Evolutionary conservation across 2,888 invertebrate species (phyloP).

Genomic region (Tortrix viridana): DNA sequence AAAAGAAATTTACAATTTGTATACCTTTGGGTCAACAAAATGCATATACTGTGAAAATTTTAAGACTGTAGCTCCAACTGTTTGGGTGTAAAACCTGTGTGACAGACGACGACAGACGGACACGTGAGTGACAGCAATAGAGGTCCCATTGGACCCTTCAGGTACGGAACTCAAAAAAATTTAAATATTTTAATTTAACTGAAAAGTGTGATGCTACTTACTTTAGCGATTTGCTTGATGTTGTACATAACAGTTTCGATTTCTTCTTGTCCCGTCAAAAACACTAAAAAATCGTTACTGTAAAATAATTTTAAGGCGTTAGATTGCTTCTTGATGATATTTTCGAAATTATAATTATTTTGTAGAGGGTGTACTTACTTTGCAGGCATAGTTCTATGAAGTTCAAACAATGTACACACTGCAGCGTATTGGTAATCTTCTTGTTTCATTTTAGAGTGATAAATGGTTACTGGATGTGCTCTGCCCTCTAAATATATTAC

Average conservation of each 20-base stretch:
- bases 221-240: constrained; percentile 89
- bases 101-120: too few species aligned
- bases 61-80: too few species aligned
- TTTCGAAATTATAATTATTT: constrained; percentile 6
- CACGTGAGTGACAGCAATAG: too few species aligned
- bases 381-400: constrained; percentile 91
- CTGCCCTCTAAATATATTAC: constrained; percentile 96
- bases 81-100: too few species aligned
- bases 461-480: constrained; percentile 91
- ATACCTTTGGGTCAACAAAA: too few species aligned
- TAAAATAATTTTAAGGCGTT: constrained; percentile 55
- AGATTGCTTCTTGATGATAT: not conserved
- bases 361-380: constrained; percentile 84
- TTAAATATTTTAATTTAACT: not conserved
- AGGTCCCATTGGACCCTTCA: too few species aligned
- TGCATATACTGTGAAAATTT: too few species aligned
- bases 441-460: constrained; percentile 88
- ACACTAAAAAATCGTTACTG: constrained; percentile 95
- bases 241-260: constrained; percentile 93
- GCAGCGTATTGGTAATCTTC: constrained; percentile 94
- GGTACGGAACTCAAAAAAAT: too few species aligned
- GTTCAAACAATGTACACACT: constrained; percentile 94
- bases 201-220: constrained; percentile 53
- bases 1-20: too few species aligned
- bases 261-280: constrained; percentile 98